Percentiles rank a stretch among this genome's conserved stretches.
These are phyloP conservation scores for Hydrozoanthus gracilis DNA, from an alignment of 92 coral and sea anemone genomes.

Conservation along the genomic window DNA sequence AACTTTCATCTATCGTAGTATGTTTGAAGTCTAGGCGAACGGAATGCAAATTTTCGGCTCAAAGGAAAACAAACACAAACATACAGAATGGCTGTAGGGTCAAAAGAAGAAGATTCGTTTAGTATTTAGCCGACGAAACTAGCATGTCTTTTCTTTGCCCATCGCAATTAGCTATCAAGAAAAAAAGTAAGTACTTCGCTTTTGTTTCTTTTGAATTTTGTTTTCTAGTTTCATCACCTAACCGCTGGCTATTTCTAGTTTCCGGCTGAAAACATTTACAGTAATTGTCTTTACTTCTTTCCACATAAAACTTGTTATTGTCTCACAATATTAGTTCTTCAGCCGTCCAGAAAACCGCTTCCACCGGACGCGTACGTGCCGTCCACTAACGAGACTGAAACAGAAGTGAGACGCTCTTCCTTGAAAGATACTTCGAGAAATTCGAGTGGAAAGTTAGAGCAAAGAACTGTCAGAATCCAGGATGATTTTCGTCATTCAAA, in stretches of 20 bases:
- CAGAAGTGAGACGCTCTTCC: slow-evolving; percentile 70
- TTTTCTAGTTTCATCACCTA: neutral
- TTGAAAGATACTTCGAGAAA: slow-evolving; percentile 71
- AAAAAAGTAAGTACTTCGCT: neutral
- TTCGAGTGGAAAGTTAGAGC: slow-evolving; percentile 54
- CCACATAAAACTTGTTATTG: slow-evolving; percentile 2
- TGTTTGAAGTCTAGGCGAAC: slow-evolving; percentile 10
- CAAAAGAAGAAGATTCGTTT: neutral
- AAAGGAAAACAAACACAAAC: slow-evolving; percentile 38
- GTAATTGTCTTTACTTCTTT: neutral
- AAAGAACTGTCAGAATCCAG: slow-evolving; percentile 79
- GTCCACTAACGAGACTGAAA: slow-evolving; percentile 25
- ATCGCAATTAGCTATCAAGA: neutral
- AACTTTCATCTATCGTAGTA: slow-evolving; percentile 18
- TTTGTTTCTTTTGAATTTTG: neutral
- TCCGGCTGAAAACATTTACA: slow-evolving; percentile 6
- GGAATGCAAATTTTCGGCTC: slow-evolving; percentile 50
- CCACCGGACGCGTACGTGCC: slow-evolving; percentile 73
- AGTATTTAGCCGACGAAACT: neutral
- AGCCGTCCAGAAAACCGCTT: slow-evolving; percentile 68
- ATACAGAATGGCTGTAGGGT: neutral
- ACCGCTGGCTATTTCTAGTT: neutral
- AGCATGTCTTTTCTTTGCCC: slow-evolving; percentile 15
- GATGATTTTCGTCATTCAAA: slow-evolving; percentile 55
- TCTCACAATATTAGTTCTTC: slow-evolving; percentile 53